Conservation (phyloP, 2,797 vertebrate genomes). For the Anas acuta region DNA sequence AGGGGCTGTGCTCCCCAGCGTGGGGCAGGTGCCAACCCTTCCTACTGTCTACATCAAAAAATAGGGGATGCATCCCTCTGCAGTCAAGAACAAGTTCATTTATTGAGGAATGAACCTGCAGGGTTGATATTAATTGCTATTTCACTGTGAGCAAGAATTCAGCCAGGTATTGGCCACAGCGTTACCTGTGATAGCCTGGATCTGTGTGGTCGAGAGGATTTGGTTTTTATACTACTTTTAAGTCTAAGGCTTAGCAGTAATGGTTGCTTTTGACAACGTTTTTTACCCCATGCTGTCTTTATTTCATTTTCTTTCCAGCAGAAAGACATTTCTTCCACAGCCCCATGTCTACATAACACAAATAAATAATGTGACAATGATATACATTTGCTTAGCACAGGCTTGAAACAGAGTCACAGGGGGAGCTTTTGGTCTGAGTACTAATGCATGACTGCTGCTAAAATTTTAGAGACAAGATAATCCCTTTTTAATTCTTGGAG, state of each 20-base stretch:
- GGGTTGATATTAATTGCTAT: neutral
- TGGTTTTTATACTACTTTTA: neutral
- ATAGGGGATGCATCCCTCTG: neutral
- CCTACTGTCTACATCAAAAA: neutral
- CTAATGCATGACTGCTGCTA: neutral
- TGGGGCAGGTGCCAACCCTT: neutral
- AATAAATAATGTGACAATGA: neutral
- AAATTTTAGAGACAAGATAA: conserved; percentile 15
- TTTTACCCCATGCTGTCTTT: neutral
- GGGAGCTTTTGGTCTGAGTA: neutral
- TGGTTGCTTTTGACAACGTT: neutral
- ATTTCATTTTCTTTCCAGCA: neutral
- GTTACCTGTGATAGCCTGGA: neutral
- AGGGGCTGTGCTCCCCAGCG: neutral
- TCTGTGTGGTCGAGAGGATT: accelerated
- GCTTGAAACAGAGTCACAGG: neutral
- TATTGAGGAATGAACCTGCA: neutral
- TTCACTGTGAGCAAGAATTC: neutral
- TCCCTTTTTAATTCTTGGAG: neutral
- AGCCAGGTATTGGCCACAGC: neutral
- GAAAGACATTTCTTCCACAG: neutral
- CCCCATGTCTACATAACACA: neutral
- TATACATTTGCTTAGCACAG: neutral
- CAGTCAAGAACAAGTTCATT: neutral
- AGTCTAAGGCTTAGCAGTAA: neutral